Evolutionary conservation across 2,797 vertebrate genomes (phyloP).

Genomic region (Petrocephalus sullivani): DNA sequence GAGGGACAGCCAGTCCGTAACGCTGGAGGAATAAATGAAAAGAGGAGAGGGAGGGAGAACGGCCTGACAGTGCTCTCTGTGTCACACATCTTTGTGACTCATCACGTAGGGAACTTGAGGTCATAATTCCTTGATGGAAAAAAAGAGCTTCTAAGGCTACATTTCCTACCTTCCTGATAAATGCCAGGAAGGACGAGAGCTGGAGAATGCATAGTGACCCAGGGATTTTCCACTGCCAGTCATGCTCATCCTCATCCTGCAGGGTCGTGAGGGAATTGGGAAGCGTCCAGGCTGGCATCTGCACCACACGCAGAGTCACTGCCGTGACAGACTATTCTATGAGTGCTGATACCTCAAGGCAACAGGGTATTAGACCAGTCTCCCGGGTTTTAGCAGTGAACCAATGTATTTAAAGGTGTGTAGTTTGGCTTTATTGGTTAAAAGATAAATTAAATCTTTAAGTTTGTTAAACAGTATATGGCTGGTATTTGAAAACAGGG

Average conservation of each 20-base stretch:
- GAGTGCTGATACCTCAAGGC: neutral
- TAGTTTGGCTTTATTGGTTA: neutral
- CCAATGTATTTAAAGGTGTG: neutral
- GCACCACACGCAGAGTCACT: neutral
- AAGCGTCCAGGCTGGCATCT: neutral
- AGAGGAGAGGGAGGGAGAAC: neutral
- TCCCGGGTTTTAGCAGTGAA: neutral
- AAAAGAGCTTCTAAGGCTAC: neutral
- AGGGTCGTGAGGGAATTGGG: neutral
- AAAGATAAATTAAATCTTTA: neutral
- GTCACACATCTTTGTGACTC: neutral
- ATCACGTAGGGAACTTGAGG: constrained; percentile 8
- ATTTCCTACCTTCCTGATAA: neutral
- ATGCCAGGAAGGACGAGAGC: neutral
- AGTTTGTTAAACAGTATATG: neutral
- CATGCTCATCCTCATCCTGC: neutral
- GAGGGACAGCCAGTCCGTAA: neutral
- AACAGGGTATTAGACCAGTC: neutral
- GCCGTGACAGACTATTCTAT: neutral
- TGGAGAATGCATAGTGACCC: neutral
- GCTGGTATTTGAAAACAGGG: neutral
- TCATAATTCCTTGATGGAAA: constrained; percentile 6
- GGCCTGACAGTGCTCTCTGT: neutral
- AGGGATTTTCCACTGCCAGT: neutral
- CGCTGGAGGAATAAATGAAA: neutral